Conservation (phyloP, 2,113 vertebrate genomes). For the Vicugna pacos region DNA sequence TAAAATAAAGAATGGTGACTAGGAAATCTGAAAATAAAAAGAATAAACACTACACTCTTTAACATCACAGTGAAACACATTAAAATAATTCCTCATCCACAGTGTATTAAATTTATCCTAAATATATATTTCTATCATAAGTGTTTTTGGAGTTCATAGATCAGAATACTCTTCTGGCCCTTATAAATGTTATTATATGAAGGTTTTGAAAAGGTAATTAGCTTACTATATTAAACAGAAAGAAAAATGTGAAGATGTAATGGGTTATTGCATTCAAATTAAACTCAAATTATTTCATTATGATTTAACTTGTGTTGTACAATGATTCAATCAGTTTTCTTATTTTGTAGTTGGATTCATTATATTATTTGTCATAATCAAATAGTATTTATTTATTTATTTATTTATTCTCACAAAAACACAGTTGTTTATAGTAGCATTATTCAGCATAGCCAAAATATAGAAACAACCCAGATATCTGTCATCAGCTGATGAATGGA, state of each 20-base stretch:
- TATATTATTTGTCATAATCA: slow-evolving; percentile 34
- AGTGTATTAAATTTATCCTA: neutral
- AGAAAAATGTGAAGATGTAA: neutral
- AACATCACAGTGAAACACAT: neutral
- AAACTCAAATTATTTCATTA: slow-evolving; percentile 56
- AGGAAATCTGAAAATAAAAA: neutral
- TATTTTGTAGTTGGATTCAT: slow-evolving; percentile 22
- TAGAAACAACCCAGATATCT: neutral
- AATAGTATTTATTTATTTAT: neutral
- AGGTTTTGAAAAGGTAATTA: slow-evolving; percentile 2
- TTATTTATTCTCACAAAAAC: neutral
- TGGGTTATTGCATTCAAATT: slow-evolving; percentile 70
- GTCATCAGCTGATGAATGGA: neutral
- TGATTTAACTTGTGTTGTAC: slow-evolving; percentile 25
- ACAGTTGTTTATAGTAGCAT: neutral
- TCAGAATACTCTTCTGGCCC: neutral
- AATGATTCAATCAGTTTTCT: slow-evolving; percentile 40
- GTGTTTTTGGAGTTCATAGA: neutral
- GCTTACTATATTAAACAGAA: slow-evolving; percentile 29
- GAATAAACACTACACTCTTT: neutral
- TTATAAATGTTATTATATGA: slow-evolving; percentile 12
- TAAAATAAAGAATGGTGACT: neutral
- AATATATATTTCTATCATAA: neutral
- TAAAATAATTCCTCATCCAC: slow-evolving; percentile 26
- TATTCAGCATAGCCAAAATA: neutral